Evolutionary conservation across 2,888 invertebrate species (phyloP).

Genomic region (Cheiracanthium punctorium): DNA sequence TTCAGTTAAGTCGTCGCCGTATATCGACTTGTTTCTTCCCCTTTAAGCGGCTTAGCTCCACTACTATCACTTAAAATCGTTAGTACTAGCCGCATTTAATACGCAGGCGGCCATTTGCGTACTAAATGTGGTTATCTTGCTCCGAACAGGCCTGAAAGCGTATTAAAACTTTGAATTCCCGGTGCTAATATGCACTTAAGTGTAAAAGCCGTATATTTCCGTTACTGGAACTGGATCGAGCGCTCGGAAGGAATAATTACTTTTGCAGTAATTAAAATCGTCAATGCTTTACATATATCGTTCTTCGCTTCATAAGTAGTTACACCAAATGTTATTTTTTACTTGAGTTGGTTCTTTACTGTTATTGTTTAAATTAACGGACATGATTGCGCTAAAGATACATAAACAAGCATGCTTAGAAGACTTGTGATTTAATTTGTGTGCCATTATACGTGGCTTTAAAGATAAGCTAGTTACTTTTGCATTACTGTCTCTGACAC

Average conservation of each 20-base stretch:
- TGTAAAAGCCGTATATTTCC: conserved; percentile 28
- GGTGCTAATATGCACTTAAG: conserved; percentile 11
- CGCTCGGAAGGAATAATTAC: conserved; percentile 39
- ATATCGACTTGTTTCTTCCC: background rate
- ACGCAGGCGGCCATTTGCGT: conserved; percentile 14
- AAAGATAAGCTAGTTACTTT: no score
- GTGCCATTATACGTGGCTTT: no score
- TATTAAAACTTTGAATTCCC: conserved; percentile 33
- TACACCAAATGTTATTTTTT: no score
- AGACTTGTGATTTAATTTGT: no score
- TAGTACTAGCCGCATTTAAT: background rate
- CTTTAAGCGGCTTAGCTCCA: background rate
- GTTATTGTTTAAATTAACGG: no score
- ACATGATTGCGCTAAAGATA: no score
- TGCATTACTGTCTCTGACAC: no score
- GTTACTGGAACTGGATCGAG: conserved; percentile 18
- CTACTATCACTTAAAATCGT: background rate
- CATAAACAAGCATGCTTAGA: no score
- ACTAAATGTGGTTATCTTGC: conserved; percentile 45
- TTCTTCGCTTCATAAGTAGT: no score
- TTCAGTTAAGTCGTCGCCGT: background rate
- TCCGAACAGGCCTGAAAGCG: conserved; percentile 22
- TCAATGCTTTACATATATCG: no score
- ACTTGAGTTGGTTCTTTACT: no score
- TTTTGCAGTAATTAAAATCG: conserved; percentile 36